These are phyloP conservation scores for Sesamia nonagrioides DNA, from an alignment of 1,140 invertebrate genomes.

Conservation along the genomic window DNA sequence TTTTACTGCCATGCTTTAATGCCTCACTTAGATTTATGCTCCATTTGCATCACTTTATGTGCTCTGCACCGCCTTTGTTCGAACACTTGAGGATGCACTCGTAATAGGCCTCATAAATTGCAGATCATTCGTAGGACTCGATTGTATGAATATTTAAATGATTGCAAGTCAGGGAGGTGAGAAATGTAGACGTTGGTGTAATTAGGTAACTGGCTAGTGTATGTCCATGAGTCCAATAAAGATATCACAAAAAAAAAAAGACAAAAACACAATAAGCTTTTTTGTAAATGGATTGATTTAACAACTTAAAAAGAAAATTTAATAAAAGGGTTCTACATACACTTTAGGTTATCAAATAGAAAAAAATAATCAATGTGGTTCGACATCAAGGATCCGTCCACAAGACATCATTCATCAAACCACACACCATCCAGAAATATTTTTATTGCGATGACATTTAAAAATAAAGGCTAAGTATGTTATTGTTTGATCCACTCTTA, in stretches of 20 bases:
- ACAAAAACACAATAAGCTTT: neutral
- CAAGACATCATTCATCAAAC: neutral
- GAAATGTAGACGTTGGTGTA: too few relatives aligned
- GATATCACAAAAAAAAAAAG: neutral
- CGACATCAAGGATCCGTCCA: neutral
- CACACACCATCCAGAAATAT: neutral
- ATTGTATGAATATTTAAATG: conserved; percentile 16
- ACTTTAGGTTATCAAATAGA: neutral
- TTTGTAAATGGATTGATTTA: neutral
- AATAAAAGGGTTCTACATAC: neutral
- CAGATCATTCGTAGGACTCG: neutral
- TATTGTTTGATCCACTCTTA: neutral
- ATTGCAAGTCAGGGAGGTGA: neutral
- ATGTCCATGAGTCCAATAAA: neutral
- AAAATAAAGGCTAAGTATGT: neutral
- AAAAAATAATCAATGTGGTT: neutral
- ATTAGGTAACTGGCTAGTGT: too few relatives aligned
- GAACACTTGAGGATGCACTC: conserved; percentile 19
- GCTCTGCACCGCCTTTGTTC: conserved; percentile 5
- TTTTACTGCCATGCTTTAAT: conserved; percentile 25
- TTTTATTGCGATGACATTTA: neutral
- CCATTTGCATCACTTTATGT: conserved; percentile 43
- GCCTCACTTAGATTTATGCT: conserved; percentile 31
- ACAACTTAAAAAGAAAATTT: too few relatives aligned
- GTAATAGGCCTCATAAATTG: conserved; percentile 29